Evolutionary conservation across 2,113 vertebrate species (phyloP), one percentile per base, ranked within the genome.

Genomic region (Pelusios castaneus): DNA sequence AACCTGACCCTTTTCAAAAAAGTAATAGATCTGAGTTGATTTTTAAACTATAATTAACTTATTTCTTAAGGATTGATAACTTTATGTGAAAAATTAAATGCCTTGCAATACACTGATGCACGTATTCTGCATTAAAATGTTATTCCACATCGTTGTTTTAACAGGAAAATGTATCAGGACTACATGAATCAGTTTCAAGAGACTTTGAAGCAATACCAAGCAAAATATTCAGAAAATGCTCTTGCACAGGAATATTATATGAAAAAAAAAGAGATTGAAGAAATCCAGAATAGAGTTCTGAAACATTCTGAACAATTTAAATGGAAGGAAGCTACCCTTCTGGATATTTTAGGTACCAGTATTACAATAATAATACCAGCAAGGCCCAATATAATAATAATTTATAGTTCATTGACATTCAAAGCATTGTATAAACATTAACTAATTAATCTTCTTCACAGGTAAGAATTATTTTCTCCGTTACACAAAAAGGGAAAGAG

Each of bases 111-210:
- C 31, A n/a, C 52, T 49, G 31, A 47, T 38, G 60, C 10, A 82
- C 43, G n/a, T 83, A 67, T 67, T 67, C 17, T 52, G 24, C 19
- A 79, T 55, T 51, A 76, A 82, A 87, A 45, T 10, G 12, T 82
- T 4, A 86, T 93, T 11, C 51, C 89, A 96, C 87, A 47, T 94
- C 58, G 31, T 87, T 86, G 85, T 97, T 97, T 97, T 96, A 87
- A 73, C 92, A 98, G 98, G 95, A 96, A 97, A 97, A 96, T 96
- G 58, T 98, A 98, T 90, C 95, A 98, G 60, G 97, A 94, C 80
- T 96, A 93, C 91, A 47, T 98, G 95, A 91, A 70, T 70, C 97
- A 98, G 43, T 98, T 96, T 93, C 97, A 97, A 90, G 96, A 97
- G 54, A 77, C 95, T 94, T 95, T 98, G 89, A 96, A 97, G 89